phyloP scores from a whole-genome alignment of 2,113 vertebrate species.

The Numenius arquata region DNA sequence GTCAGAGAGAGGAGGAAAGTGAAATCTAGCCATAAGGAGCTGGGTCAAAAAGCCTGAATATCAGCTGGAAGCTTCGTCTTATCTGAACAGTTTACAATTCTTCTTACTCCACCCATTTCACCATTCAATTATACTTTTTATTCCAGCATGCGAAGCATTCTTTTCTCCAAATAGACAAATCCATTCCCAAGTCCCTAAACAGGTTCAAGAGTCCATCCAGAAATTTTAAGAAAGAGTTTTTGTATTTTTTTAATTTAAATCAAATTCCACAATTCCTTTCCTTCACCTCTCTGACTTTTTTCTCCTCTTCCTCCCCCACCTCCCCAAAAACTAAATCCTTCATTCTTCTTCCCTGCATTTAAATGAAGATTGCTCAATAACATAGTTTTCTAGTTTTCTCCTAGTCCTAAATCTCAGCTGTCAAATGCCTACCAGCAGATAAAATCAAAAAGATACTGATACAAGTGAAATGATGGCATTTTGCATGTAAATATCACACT shows the following conservation, averaged over 20 bases:
- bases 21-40: background rate
- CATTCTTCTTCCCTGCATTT: background rate
- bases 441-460: background rate
- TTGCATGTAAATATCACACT: background rate
- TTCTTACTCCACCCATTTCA: background rate
- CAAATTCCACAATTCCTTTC: background rate
- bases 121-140: background rate
- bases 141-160: background rate
- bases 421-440: background rate
- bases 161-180: background rate
- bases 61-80: background rate
- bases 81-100: background rate
- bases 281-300: background rate
- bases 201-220: background rate
- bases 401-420: background rate
- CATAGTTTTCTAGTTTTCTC: background rate
- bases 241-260: background rate
- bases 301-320: background rate
- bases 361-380: background rate
- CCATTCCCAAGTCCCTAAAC: background rate
- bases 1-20: background rate
- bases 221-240: background rate
- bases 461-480: background rate
- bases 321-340: background rate
- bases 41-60: background rate